Evolutionary conservation across 64 coral and sea anemone species (phyloP).

Genomic region (Dendrophyllia cribrosa): DNA sequence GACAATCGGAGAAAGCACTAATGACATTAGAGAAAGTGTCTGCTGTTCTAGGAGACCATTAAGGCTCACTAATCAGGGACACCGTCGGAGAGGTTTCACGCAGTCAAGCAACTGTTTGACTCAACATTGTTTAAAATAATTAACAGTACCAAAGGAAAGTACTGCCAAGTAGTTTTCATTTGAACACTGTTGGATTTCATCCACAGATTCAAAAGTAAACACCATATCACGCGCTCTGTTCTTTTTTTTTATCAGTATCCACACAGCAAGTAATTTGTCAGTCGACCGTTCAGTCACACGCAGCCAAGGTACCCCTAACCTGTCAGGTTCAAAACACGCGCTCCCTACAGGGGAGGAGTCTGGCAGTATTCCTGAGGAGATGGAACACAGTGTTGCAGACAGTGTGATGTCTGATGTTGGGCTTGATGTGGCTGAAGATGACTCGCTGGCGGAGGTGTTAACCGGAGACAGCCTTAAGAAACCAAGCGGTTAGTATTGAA

Average conservation of each 20-base stretch:
- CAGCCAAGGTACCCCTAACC: conserved; percentile 7
- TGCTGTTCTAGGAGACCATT: too few species aligned
- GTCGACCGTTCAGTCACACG: conserved; percentile 16
- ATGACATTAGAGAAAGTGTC: too few species aligned
- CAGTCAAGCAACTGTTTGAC: too few species aligned
- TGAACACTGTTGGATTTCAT: too few species aligned
- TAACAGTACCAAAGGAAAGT: too few species aligned
- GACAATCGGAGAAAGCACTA: too few species aligned
- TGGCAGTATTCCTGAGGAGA: conserved; percentile 75
- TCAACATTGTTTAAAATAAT: too few species aligned
- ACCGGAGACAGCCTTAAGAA: conserved; percentile 10
- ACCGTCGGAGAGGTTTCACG: too few species aligned
- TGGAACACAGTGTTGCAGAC: conserved; percentile 85
- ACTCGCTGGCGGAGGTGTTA: conserved; percentile 49
- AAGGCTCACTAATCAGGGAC: too few species aligned
- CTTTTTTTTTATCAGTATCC: conserved; percentile 15
- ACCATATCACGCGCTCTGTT: too few species aligned
- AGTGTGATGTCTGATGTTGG: conserved; percentile 80
- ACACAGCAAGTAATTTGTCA: conserved; percentile 56
- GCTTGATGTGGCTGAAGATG: conserved; percentile 71
- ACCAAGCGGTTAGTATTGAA: neutral
- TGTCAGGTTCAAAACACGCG: conserved; percentile 8
- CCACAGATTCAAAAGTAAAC: too few species aligned
- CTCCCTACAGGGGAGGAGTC: conserved; percentile 29
- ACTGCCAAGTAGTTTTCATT: too few species aligned